Base-by-base conservation (phyloP, 2,797 vertebrate genomes). In the Rhincodon typus region DNA sequence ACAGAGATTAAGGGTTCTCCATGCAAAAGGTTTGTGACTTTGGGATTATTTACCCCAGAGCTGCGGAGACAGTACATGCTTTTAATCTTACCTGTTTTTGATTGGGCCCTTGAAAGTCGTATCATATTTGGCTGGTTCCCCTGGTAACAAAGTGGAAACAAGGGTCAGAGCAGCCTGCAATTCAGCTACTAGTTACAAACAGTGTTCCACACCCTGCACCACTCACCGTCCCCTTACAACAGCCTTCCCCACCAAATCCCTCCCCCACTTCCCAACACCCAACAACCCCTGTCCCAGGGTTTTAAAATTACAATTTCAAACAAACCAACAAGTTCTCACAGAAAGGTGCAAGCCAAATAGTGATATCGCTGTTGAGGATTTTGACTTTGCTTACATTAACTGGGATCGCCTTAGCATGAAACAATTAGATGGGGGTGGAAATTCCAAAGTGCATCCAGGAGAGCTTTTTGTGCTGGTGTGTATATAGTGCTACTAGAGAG, bases 101-200 rank as follows among this genome's bases (percentile, higher is more conserved):
- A 99, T 98, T 77, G 98, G 98, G 21, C 98, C 98, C 42, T 96
- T 98, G 96, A 99, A 99, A 7, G 95, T 96, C 1, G 97, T 97
- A 96, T 99, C 98, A 96, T 97, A 98, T 96, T 98, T 96, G 46
- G 96, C 96, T 15, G 98, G 96, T 53, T 98, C 97, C 30, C 98
- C 98, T 99, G 96, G 95, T 95, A 96, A 84, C 95, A 12, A 34
- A 66, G 17, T 17, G 53, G n/a, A 62, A 66, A 42, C 27, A 15
- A 23, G 38, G 74, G 67, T 94, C 66, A 62, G 57, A 53, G 19
- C 34, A 23, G 25, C n/a, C 42, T 42, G 38, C 57, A 4, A 30
- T 62, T 30, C 15, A 82, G 15, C 12, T 17, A 42, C n/a, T 82
- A 15, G 30, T 10, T 77, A 2, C 38, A 38, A 82, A 38, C 69